phyloP scores from a whole-genome alignment of 2,113 vertebrate species.

The Arenaria interpres region DNA sequence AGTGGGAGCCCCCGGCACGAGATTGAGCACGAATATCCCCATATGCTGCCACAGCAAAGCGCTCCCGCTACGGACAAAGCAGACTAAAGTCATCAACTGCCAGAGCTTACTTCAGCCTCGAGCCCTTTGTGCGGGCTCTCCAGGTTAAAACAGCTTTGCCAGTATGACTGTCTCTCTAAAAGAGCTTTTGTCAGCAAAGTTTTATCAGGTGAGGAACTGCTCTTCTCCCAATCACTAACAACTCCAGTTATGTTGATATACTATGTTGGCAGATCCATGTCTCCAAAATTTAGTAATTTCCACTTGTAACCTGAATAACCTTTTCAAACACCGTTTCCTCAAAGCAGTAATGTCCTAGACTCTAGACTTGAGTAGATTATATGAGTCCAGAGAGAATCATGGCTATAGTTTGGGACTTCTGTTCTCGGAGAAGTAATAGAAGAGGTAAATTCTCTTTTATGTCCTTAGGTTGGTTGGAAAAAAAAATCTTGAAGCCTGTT shows the following conservation, averaged over 20 bases:
- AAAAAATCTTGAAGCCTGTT: not conserved
- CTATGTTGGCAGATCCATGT: not conserved
- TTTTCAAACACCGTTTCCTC: not conserved
- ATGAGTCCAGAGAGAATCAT: not conserved
- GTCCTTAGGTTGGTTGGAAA: not conserved
- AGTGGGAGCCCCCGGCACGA: rapidly evolving
- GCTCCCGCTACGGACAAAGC: rapidly evolving
- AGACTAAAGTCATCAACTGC: too few species aligned
- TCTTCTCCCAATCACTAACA: not conserved
- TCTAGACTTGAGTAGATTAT: not conserved
- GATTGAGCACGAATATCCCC: not conserved
- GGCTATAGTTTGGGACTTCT: not conserved
- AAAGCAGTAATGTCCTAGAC: not conserved
- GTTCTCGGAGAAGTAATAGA: not conserved
- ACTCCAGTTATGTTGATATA: rapidly evolving
- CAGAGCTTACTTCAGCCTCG: not conserved
- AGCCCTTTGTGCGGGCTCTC: not conserved
- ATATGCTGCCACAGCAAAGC: rapidly evolving
- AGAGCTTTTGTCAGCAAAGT: not conserved
- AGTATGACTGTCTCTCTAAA: not conserved
- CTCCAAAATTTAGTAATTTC: not conserved
- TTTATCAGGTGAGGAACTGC: not conserved
- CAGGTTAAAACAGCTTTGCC: not conserved
- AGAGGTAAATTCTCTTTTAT: not conserved
- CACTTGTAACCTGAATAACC: not conserved